A percentile compares a stretch with the other conserved stretches of the same genome.
Conservation (phyloP, 1,140 invertebrate species). For the Dendrolimus kikuchii region DNA sequence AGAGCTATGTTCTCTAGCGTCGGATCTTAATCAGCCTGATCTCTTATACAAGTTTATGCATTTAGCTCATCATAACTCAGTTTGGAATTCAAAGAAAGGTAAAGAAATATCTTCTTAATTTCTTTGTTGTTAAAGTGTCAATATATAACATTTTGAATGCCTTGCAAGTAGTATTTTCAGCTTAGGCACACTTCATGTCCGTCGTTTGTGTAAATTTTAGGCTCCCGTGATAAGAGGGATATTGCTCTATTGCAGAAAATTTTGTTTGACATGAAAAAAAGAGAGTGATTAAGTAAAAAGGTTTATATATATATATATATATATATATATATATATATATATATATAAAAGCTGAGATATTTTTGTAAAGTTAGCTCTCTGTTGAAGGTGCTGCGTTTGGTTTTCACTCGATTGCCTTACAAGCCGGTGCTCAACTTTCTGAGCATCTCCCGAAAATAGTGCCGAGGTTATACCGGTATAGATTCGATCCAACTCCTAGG, state of each 20-base stretch:
- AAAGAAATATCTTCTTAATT: neutral
- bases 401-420: slow-evolving; percentile 86
- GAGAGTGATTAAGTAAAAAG: no score
- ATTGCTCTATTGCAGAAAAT: no score
- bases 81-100: slow-evolving; percentile 92
- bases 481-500: slow-evolving; percentile 92
- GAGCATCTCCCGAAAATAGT: slow-evolving; percentile 88
- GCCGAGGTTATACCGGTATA: slow-evolving; percentile 90
- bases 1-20: slow-evolving; percentile 93
- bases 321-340: no score
- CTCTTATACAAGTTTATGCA: slow-evolving; percentile 97
- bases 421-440: slow-evolving; percentile 86
- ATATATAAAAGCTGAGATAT: no score
- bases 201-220: no score
- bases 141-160: no score
- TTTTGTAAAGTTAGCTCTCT: neutral
- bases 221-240: no score
- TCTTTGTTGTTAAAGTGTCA: no score
- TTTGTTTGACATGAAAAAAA: no score
- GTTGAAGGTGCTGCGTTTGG: slow-evolving; percentile 88
- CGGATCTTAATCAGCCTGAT: slow-evolving; percentile 94
- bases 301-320: no score
- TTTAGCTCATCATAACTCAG: slow-evolving; percentile 92
- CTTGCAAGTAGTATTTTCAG: no score
- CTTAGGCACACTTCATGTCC: no score